Evolutionary conservation across 2,113 vertebrate species (phyloP), one percentile per base, ranked within the genome.

Genomic region (Galbula dea): DNA sequence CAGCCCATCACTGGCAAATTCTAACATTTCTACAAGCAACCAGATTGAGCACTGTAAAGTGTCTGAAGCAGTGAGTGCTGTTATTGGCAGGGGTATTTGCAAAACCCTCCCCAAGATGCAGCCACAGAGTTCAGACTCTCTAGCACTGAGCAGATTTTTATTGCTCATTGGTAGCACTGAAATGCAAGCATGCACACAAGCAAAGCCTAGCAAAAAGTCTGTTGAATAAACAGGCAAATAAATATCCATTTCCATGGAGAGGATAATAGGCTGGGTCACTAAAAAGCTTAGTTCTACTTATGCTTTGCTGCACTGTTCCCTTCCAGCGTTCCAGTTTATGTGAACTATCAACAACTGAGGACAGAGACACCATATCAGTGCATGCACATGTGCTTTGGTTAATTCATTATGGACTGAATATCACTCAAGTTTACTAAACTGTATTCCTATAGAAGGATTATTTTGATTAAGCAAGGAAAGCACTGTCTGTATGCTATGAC

Each of bases 161-260:
- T 5, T 32, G 54, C 77, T 57, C 36, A 4, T 2, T 36, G 34
- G 29, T 46, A 76, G 24, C 36, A 9, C 18, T 6, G 23, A 26
- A 78, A 78, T 27, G 49, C 6, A 36, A 3, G 8, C 18, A 7
- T 0, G 10, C 5, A 48, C 30, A n/a, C 22, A 30, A 1, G 3
- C 11, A 7, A 51, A 58, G 26, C 13, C 49, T 4, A 58, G 49
- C 51, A 71, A 65, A 63, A 41, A 68, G 29, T 16, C 45, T 45
- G 29, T 6, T 41, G 41, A 81, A 78, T 45, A 71, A 83, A 71
- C 3, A 46, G 30, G 57, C 8, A 67, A 71, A 88, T 0, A 0
- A 77, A 32, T 21, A 89, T 8, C 13, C 14, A 27, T 51, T 90
- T 78, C 54, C 37, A 61, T 30, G 2, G 4, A 39, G n/a, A 37